Evolutionary conservation across 1,140 invertebrate genomes (phyloP).

Genomic region (Tetranychus cinnabarinus): DNA sequence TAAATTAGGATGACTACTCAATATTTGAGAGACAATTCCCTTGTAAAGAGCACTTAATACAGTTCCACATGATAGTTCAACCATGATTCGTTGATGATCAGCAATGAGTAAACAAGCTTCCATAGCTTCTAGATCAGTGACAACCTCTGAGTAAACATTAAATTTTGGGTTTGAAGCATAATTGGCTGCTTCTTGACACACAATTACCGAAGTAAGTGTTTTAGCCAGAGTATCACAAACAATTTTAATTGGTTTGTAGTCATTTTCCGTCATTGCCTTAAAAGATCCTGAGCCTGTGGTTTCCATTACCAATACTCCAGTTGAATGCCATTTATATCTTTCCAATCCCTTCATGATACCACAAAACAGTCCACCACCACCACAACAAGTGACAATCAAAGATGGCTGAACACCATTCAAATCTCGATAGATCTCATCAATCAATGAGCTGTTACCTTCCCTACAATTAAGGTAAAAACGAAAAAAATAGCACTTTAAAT

Average conservation of each 20-base stretch:
- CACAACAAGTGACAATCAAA: constrained; percentile 25
- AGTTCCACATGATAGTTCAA: constrained; percentile 29
- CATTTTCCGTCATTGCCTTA: constrained; percentile 21
- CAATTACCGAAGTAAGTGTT: constrained; percentile 22
- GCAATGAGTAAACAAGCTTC: constrained; percentile 24
- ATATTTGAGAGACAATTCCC: constrained; percentile 12
- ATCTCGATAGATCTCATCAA: constrained; percentile 23
- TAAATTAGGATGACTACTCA: constrained; percentile 9
- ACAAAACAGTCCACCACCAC: constrained; percentile 25
- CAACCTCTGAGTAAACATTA: constrained; percentile 22
- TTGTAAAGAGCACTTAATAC: constrained; percentile 24
- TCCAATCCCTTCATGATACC: constrained; percentile 11
- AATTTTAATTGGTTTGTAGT: constrained; percentile 19
- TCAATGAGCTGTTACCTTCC: constrained; percentile 25
- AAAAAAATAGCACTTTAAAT: neutral
- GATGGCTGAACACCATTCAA: constrained; percentile 17
- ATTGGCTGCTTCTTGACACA: constrained; percentile 20
- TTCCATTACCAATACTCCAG: constrained; percentile 26
- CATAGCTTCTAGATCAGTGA: constrained; percentile 26
- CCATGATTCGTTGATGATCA: constrained; percentile 24
- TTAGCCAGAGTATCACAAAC: constrained; percentile 25
- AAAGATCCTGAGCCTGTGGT: constrained; percentile 27
- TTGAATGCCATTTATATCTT: neutral
- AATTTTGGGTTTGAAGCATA: constrained; percentile 13
- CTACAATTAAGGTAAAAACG: constrained; percentile 14